These are phyloP conservation scores for Staurois parvus DNA, from an alignment of 2,797 vertebrate species.

Conservation along the genomic window DNA sequence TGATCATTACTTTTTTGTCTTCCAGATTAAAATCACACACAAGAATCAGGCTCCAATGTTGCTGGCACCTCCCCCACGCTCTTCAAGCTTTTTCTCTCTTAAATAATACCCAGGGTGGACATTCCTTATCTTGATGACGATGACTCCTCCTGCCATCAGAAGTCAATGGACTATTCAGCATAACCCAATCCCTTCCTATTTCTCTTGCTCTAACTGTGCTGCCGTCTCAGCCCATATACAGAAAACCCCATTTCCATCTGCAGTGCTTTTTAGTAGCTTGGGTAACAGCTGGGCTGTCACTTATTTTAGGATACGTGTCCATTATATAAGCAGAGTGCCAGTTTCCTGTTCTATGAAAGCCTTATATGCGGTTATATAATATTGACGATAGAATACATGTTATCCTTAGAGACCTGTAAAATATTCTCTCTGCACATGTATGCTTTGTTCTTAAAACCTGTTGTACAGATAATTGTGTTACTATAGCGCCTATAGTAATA, in stretches of 20 bases:
- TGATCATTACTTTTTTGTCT: neutral
- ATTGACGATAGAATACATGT: neutral
- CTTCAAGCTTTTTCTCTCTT: constrained; percentile 83
- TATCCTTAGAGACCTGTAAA: constrained; percentile 5
- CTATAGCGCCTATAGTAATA: constrained; percentile 18
- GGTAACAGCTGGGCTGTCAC: constrained; percentile 11
- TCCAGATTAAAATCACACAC: constrained; percentile 80
- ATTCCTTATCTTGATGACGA: neutral
- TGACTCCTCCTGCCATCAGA: constrained; percentile 10
- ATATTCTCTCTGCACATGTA: constrained; percentile 1
- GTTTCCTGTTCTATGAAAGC: neutral
- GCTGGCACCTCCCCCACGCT: constrained; percentile 82
- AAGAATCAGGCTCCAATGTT: constrained; percentile 94
- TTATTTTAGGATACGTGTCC: neutral
- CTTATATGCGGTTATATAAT: constrained; percentile 14
- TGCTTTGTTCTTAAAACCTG: neutral
- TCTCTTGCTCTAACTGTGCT: neutral
- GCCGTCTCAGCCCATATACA: neutral
- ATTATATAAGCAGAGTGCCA: constrained; percentile 1
- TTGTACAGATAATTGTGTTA: constrained; percentile 4
- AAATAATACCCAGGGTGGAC: constrained; percentile 70
- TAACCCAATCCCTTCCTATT: neutral
- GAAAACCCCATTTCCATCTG: neutral
- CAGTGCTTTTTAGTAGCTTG: constrained; percentile 11
- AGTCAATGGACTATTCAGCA: constrained; percentile 2